These are phyloP conservation scores for Phoebastria nigripes DNA, from an alignment of 2,797 vertebrate genomes.

Conservation along the genomic window DNA sequence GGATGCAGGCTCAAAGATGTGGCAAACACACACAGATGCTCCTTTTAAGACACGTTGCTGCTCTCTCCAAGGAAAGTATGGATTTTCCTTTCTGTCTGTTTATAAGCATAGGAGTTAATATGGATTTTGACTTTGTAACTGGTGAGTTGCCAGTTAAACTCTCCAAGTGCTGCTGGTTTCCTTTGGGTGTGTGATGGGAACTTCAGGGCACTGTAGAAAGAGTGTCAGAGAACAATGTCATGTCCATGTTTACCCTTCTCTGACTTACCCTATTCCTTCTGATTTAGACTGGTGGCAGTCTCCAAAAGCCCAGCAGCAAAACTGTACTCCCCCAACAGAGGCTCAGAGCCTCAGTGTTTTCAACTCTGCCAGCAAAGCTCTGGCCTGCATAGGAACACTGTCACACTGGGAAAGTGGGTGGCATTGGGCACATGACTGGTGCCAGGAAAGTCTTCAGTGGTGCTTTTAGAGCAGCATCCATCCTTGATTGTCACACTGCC, in stretches of 20 bases:
- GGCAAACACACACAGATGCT: neutral
- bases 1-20: neutral
- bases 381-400: neutral
- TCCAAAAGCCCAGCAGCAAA: neutral
- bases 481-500: neutral
- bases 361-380: neutral
- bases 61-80: neutral
- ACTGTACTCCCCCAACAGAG: neutral
- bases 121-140: neutral
- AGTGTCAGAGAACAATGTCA: neutral
- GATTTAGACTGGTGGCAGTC: neutral
- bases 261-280: neutral
- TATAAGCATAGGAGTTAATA: neutral
- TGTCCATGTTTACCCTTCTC: neutral
- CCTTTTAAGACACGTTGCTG: neutral
- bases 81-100: slow-evolving; percentile 11
- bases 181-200: neutral
- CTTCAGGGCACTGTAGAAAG: neutral
- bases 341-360: neutral
- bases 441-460: neutral
- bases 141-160: neutral
- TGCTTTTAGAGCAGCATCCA: neutral
- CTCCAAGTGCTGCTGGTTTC: neutral
- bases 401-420: neutral
- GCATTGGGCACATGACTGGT: neutral